A percentile compares a stretch with the other conserved stretches of the same genome.
These are phyloP conservation scores for Eupithecia subumbrata DNA, from an alignment of 2,888 invertebrate genomes.

Conservation along the genomic window DNA sequence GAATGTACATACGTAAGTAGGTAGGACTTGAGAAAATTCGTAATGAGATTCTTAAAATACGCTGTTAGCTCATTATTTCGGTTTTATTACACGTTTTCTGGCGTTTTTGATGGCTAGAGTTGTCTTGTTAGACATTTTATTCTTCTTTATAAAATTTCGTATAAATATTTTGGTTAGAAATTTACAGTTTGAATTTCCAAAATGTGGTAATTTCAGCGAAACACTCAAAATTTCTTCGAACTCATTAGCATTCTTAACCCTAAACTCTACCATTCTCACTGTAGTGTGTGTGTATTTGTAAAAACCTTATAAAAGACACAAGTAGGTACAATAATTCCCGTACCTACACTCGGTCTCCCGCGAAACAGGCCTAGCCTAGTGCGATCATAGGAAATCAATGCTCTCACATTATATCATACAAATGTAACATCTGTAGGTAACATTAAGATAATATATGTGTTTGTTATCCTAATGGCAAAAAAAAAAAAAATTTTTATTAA, in stretches of 20 bases:
- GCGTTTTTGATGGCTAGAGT: neutral
- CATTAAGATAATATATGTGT: too few species aligned
- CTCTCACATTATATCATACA: too few species aligned
- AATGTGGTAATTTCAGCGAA: neutral
- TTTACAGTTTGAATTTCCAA: neutral
- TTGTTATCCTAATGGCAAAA: too few species aligned
- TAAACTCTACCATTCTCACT: neutral
- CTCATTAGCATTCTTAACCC: neutral
- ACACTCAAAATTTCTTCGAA: neutral
- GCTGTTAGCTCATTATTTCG: slow-evolving; percentile 1
- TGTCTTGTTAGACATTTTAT: neutral
- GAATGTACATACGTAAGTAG: neutral
- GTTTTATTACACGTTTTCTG: neutral
- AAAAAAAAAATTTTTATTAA: too few species aligned
- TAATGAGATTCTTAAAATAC: slow-evolving; percentile 5
- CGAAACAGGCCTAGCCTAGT: too few species aligned
- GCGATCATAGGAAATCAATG: too few species aligned
- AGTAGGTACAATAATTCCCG: too few species aligned
- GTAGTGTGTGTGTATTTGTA: neutral
- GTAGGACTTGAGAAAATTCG: neutral
- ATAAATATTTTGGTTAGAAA: neutral
- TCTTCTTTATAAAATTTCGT: too few species aligned
- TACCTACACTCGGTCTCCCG: too few species aligned
- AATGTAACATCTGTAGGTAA: too few species aligned
- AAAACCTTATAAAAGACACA: too few species aligned